Conservation (phyloP, 2,113 vertebrate genomes). For the Podarcis cretensis region DNA sequence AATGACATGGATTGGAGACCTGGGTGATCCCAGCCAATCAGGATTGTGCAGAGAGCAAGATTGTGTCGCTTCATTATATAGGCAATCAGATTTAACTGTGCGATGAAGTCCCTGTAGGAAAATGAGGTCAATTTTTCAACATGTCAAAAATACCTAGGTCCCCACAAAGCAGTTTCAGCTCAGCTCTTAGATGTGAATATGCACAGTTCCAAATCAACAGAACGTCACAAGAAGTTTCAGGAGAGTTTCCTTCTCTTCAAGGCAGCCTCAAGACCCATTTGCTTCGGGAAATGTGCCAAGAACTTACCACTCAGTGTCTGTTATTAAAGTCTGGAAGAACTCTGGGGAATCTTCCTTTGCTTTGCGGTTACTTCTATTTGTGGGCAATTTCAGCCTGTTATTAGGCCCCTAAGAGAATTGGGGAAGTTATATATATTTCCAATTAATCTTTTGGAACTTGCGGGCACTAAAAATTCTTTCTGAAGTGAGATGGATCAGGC, state of each 20-base stretch:
- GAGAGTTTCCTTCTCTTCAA: background rate
- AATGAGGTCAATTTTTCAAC: background rate
- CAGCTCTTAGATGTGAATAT: background rate
- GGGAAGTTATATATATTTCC: background rate
- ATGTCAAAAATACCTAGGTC: background rate
- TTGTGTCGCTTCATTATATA: background rate
- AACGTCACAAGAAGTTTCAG: background rate
- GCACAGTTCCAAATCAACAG: background rate
- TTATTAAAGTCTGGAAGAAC: constrained; percentile 1
- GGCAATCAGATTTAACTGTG: background rate
- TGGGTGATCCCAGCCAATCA: background rate
- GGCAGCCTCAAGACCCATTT: background rate
- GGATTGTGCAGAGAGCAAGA: too few relatives aligned
- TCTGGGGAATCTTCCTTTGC: background rate
- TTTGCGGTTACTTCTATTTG: background rate
- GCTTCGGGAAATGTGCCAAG: background rate
- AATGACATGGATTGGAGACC: background rate
- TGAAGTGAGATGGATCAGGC: constrained; percentile 1
- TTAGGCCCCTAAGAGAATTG: constrained; percentile 7
- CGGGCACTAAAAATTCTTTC: constrained; percentile 15
- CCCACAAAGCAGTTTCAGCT: background rate
- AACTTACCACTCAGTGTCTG: background rate
- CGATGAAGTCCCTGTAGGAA: background rate
- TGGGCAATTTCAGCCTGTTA: background rate
- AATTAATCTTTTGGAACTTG: constrained; percentile 16